Conservation (phyloP, 2,113 vertebrate species). For the Elephantulus edwardii region DNA sequence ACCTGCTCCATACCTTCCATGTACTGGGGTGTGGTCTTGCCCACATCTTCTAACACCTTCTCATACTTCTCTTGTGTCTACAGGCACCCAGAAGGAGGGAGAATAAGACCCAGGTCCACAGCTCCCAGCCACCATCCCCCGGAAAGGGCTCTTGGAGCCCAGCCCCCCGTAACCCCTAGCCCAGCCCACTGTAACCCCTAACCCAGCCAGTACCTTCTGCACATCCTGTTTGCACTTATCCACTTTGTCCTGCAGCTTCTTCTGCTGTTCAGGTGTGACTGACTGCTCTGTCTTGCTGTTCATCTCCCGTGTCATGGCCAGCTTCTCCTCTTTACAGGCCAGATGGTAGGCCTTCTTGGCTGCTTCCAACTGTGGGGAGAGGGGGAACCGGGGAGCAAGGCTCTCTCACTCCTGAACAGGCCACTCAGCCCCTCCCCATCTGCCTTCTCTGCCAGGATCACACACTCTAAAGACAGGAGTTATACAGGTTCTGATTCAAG, state of each 20-base stretch:
- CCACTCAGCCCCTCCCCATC: background rate
- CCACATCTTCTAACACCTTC: conserved; percentile 96
- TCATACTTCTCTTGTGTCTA: conserved; percentile 98
- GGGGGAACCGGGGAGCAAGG: background rate
- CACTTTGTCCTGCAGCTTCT: conserved; percentile 98
- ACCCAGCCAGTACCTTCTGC: conserved; percentile 88
- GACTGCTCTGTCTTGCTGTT: conserved; percentile 95
- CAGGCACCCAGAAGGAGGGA: background rate
- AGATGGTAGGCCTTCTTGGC: conserved; percentile 97
- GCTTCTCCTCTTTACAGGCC: conserved; percentile 98
- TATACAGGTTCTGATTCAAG: background rate
- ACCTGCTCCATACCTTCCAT: conserved; percentile 98
- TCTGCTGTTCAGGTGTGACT: conserved; percentile 94
- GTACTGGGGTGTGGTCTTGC: conserved; percentile 94
- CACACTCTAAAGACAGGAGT: background rate
- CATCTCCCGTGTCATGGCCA: conserved; percentile 93
- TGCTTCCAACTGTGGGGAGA: conserved; percentile 89
- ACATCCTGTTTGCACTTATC: conserved; percentile 97
- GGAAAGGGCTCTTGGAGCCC: background rate
- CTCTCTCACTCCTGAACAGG: background rate
- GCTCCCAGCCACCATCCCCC: background rate
- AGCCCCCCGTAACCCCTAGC: too few species aligned
- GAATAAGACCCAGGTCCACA: background rate
- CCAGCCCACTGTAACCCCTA: rapidly evolving
- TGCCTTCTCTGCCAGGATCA: background rate